Evolutionary conservation across 1,140 invertebrate species (phyloP), one percentile per base, ranked within the genome.

Genomic region (Leptinotarsa undecemlineata): DNA sequence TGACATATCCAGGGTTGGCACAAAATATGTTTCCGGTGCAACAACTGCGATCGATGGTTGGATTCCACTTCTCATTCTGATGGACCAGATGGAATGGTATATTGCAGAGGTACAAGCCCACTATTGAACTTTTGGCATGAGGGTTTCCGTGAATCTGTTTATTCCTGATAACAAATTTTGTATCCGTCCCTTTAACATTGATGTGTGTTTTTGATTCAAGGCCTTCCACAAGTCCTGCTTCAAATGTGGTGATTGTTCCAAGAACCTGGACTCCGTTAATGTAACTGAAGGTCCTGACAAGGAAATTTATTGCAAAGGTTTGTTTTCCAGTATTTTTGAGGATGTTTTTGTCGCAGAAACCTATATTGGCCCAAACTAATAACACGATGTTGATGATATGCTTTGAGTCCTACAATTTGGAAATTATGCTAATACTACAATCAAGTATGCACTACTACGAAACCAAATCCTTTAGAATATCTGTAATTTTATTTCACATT

Each of bases 301-400:
- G 87, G 94, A 98, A 85, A 95, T 99, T 87, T 99, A 97, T 88
- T 99, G 98, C 89, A 96, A 96, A 95, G 94, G 95, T 96, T 89
- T 86, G 89, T 82, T 57, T 57, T 19, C n/a, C 1, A 57, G 51
- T 57, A 19, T 57, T 57, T 57, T 57, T 17, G 33, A 11, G 33
- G 8, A 42, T 42, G 33, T 42, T 42, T 42, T 42, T 11, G 33
- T 42, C 33, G 33, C 33, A 42, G 33, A 42, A 42, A 42, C 8
- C 33, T 11, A 42, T 1, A 3, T 42, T 42, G 33, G 33, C 8
- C 33, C 33, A 42, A 42, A 1, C 33, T 42, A 1, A 42, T 11
- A 11, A 42, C 33, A 42, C 8, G 33, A 42, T 11, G 33, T 42
- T 42, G 8, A 42, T 42, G 8, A 33, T 33, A 33, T 42, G 0